Evolutionary conservation across 2,888 invertebrate species (phyloP), one percentile per base, ranked within the genome.

Genomic region (Diarsia rubi): DNA sequence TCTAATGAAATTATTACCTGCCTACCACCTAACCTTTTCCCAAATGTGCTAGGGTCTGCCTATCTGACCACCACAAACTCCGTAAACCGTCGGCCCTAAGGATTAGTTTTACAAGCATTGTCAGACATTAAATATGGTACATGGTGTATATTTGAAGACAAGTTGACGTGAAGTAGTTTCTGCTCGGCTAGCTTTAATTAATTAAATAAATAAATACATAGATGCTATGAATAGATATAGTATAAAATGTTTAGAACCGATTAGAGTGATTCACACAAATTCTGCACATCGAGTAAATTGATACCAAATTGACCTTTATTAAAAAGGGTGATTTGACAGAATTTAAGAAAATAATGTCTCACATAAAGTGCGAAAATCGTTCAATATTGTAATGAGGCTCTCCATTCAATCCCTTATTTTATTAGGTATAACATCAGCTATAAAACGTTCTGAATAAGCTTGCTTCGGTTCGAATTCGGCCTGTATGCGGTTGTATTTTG

Each of bases 101-200:
- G 84, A 89, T 90, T 89, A 89, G 85, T 87, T 82, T 86, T 81
- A 89, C 89, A 60, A 78, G 37, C 60, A 89, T 88, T 88, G 90
- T 91, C 89, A 92, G 92, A 91, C 91, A 92, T 92, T 91, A 91
- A 92, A 88, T 82, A 84, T 69, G 82, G 83, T 86, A 87, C 77
- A 68, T 47, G 37, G 5, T 77, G 70, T 54, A n/a, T 70, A 45
- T 57, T 57, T 57, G 27, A 45, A 59, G 49, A 24, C 27, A 44
- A 59, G 31, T 27, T 64, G 64, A 64, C 49, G 49, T 64, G 24
- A 37, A 79, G 19, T 59, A 49, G 63, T 79, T 57, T 79, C 72
- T 64, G 11, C 63, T 72, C 45, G 5, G 21, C 21, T 54, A 76
- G 47, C 8, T 54, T 63, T 64, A 64, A 37, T 63, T 63, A 67